Base-by-base conservation (phyloP, 2,888 invertebrate genomes). In the Cordylochernes scorpioides region DNA sequence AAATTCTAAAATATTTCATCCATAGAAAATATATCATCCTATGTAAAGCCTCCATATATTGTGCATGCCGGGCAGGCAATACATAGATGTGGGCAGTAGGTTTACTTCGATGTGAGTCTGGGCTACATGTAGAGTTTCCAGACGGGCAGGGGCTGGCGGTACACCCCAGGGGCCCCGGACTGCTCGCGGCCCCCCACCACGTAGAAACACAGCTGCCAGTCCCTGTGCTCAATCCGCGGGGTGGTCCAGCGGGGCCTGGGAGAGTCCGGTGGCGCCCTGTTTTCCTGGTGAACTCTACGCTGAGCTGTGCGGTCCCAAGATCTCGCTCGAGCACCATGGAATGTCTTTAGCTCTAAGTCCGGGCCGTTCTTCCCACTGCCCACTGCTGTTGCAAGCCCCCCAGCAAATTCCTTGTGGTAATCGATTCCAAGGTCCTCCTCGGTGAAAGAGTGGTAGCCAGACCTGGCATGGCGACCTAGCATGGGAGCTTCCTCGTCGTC, bases 171-270 rank as follows among this genome's bases (percentile, higher is more conserved):
- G 43, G 72, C 71, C 9, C 71, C 68, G n/a, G n/a, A n/a, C 27
- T 69, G 67, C 49, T 77, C 75, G 44, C 68, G 67, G 0, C 78
- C 78, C 1, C 77, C 77, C 34, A 73, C 62, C 32, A 78, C 49
- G 45, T 67, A 71, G 36, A 71, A 60, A 44, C 64, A 66, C 22
- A 66, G 32, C 58, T 58, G 38, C 42, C 42, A 43, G 12, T 43
- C 30, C 18, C 41, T 39, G 13, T 39, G 39, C 12, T 35, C 32
- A 12, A 30, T 17, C 21, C 31, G 33, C 8, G 30, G 12, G 10
- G 30, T 32, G 3, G 31, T 30, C 42, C 39, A 39, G 13, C 32
- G 33, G 6, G 29, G 15, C 4, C 25, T 29, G 15, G 33, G 31
- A 15, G 36, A 32, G 10, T 33, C 29, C 7, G 38, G 30, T 9